Evolutionary conservation across 2,888 invertebrate species (phyloP), one percentile per base, ranked within the genome.

Genomic region (Lacanobia wlatinum): DNA sequence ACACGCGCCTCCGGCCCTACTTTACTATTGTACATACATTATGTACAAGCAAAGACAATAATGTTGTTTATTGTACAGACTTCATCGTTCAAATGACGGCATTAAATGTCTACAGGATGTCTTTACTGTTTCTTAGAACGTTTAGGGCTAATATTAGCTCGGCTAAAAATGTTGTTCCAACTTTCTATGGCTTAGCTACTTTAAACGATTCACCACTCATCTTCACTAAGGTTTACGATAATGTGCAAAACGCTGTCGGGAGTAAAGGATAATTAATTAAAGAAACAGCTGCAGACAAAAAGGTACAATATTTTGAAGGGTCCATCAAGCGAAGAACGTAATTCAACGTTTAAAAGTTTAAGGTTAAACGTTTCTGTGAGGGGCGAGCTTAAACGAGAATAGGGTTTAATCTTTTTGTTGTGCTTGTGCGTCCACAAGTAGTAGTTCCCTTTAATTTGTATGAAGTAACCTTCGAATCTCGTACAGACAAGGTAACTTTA

Each of bases 31-130:
- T 78, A 73, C 56, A 73, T 84, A 82, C 80, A 84, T 84, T 84
- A 89, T 84, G 83, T 85, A 80, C 77, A 76, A 77, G 77, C 81
- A 83, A 86, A 85, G 87, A 89, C 87, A 90, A 90, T 90, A 89
- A 89, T 81, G 85, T 86, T 87, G 83, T 88, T 87, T 86, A 88
- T 87, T 86, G 79, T 82, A 73, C 63, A 78, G 77, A 87, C 80
- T 87, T 84, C 84, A 87, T 86, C 86, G 82, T 84, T 82, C 70
- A 87, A 86, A 84, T 83, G 89, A 86, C 84, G 78, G 83, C 83
- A 86, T 88, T 87, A 87, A 86, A 88, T 85, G 85, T 87, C 74
- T 68, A 62, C 91, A 92, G 90, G 90, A 92, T 90, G 89, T 87
- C 84, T 90, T 90, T 83, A 87, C 78, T 84, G 85, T 82, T 88